Conservation (phyloP, 2,888 invertebrate genomes). For the Cryptophagus acutangulus region DNA sequence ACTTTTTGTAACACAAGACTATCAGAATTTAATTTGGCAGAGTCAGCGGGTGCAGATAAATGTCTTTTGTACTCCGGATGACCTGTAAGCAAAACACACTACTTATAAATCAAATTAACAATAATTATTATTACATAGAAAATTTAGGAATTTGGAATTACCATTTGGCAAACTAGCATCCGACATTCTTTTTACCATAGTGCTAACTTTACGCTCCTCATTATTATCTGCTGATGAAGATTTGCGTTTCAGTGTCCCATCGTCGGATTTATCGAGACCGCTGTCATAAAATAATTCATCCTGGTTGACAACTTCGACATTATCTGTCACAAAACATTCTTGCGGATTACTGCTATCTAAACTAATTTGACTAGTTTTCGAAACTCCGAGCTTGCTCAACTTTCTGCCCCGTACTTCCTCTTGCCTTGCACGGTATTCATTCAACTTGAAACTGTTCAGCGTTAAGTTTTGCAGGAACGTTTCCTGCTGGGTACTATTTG, state of each 20-base stretch:
- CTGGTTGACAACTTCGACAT: conserved; percentile 37
- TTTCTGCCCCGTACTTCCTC: conserved; percentile 38
- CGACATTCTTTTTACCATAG: conserved; percentile 29
- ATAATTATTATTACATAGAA: too few species aligned
- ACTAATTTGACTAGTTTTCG: conserved; percentile 47
- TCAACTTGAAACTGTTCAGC: conserved; percentile 45
- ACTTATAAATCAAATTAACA: background rate
- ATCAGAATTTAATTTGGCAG: conserved; percentile 50
- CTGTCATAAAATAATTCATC: conserved; percentile 21
- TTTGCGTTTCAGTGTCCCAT: conserved; percentile 23
- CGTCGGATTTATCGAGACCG: conserved; percentile 14
- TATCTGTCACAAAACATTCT: conserved; percentile 36
- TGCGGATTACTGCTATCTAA: conserved; percentile 41
- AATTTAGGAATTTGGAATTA: too few species aligned
- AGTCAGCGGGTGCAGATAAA: conserved; percentile 45
- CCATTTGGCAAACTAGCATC: conserved; percentile 26
- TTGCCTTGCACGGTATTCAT: conserved; percentile 41
- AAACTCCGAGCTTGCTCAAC: conserved; percentile 45
- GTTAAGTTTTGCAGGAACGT: conserved; percentile 38
- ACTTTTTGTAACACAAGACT: conserved; percentile 78
- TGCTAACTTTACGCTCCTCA: conserved; percentile 17
- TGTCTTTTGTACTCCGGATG: conserved; percentile 40
- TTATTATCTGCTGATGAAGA: background rate
- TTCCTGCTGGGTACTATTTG: conserved; percentile 26
- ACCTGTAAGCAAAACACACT: conserved; percentile 24